Conservation (phyloP, 2,797 vertebrate species). For the Hozukius guyotensis region DNA sequence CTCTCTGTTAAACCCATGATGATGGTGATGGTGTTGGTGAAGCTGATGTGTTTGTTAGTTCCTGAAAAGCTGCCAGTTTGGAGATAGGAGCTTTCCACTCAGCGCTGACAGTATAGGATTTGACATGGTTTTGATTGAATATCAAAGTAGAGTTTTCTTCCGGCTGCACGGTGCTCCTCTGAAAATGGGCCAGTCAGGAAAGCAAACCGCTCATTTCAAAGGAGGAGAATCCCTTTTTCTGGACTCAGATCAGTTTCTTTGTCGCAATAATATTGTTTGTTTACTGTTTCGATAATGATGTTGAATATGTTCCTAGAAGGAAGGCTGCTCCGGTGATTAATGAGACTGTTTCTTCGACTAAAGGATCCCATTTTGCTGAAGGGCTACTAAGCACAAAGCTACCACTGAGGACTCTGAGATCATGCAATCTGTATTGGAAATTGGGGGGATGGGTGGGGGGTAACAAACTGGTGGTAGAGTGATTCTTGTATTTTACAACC, state of each 20-base stretch:
- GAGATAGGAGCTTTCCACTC: background rate
- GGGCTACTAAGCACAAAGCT: background rate
- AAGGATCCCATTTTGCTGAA: background rate
- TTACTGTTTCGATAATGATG: background rate
- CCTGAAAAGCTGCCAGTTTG: constrained; percentile 26
- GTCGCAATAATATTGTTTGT: background rate
- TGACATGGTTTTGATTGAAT: constrained; percentile 37
- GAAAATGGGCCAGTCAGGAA: constrained; percentile 20
- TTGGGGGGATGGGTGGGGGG: background rate
- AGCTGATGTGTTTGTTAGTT: constrained; percentile 2
- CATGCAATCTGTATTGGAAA: background rate
- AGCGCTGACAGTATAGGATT: constrained; percentile 20
- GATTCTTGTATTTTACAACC: background rate
- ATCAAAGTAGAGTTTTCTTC: constrained; percentile 31
- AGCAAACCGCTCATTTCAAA: constrained; percentile 13
- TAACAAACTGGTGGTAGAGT: background rate
- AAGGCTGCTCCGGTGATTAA: background rate
- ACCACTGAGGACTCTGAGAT: background rate
- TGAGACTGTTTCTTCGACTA: background rate
- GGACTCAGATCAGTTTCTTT: background rate
- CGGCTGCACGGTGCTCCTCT: background rate
- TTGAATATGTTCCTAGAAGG: background rate
- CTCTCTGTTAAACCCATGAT: background rate
- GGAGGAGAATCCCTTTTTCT: background rate
- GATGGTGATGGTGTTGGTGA: background rate